Conservation (phyloP, 2,113 vertebrate species). For the Orycteropus afer region DNA sequence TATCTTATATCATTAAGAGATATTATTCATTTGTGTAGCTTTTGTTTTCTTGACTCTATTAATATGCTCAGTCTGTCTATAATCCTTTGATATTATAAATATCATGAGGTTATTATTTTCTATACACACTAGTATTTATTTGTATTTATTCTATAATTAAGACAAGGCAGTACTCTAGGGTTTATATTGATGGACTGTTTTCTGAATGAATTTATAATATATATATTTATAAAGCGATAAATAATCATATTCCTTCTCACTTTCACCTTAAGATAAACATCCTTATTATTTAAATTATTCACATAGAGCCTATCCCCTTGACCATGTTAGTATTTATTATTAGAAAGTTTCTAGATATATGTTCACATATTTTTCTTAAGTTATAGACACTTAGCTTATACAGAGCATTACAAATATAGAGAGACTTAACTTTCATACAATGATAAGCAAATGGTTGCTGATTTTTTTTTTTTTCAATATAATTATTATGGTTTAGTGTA, state of each 20-base stretch:
- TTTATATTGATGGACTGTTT: background rate
- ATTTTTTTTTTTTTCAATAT: background rate
- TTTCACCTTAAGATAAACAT: background rate
- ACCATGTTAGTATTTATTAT: background rate
- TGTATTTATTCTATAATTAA: slow-evolving; percentile 12
- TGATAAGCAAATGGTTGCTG: background rate
- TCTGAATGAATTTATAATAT: background rate
- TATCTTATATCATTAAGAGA: background rate
- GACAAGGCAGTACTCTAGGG: background rate
- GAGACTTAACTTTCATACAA: background rate
- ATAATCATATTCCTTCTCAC: background rate
- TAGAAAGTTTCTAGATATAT: background rate
- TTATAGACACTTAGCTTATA: background rate
- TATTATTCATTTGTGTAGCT: background rate
- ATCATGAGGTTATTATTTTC: background rate
- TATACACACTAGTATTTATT: background rate
- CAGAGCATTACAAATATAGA: background rate
- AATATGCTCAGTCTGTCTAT: background rate
- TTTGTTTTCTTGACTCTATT: background rate
- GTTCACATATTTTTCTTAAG: background rate
- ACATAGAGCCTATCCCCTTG: background rate
- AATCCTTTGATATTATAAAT: background rate
- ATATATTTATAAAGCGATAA: background rate
- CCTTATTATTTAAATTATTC: background rate
- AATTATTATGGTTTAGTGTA: background rate